Percentiles rank a stretch among this genome's conserved stretches.
Conservation (phyloP, 2,113 vertebrate genomes). For the Addax nasomaculatus region DNA sequence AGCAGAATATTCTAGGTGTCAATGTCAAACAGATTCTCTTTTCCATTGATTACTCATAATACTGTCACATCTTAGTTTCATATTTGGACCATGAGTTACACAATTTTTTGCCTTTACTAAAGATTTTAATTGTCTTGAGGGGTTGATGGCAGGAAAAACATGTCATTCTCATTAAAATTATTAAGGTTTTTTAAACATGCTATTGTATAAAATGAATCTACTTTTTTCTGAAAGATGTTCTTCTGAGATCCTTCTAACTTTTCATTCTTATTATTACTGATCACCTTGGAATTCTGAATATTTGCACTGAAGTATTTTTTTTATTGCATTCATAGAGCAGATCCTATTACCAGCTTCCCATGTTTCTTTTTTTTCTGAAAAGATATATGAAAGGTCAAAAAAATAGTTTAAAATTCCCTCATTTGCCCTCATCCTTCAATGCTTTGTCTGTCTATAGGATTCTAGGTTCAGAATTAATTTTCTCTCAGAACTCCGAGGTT, state of each 20-base stretch:
- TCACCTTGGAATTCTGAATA: not conserved
- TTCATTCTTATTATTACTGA: not conserved
- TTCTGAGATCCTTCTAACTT: not conserved
- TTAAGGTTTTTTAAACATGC: not conserved
- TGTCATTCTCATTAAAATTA: not conserved
- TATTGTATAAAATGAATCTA: not conserved
- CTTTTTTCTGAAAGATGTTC: not conserved
- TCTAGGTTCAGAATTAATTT: constrained; percentile 10
- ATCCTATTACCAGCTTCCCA: not conserved
- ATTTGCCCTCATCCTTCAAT: not conserved
- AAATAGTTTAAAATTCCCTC: not conserved
- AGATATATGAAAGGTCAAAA: not conserved
- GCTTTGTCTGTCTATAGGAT: not conserved
- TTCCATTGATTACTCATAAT: not conserved
- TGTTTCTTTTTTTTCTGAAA: not conserved
- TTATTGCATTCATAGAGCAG: not conserved
- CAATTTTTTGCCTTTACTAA: not conserved
- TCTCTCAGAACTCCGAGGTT: not conserved
- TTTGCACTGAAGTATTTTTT: not conserved
- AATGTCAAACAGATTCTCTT: not conserved
- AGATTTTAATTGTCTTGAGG: not conserved
- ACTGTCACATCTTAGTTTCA: not conserved
- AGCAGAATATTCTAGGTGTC: not conserved
- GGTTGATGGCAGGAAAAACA: not conserved
- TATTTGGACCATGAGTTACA: not conserved